Base-by-base conservation (phyloP, 2,113 vertebrate species). In the Misgurnus anguillicaudatus region DNA sequence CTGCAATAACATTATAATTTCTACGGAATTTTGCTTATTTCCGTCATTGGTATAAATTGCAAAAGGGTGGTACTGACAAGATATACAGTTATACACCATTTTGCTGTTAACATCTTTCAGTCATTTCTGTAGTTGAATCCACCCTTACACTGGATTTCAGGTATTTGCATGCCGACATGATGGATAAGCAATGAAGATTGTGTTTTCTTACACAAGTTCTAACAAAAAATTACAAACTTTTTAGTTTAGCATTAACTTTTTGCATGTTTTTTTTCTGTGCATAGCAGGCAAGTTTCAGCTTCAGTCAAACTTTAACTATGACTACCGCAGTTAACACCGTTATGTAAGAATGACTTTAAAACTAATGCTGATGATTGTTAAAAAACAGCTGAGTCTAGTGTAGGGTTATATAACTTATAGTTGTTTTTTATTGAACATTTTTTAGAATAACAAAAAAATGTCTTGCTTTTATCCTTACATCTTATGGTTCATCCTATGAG, bases 251-350 rank as follows among this genome's bases (percentile, higher is more conserved):
- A 51, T 51, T 51, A 51, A 51, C 48, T n/a, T n/a, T n/a, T n/a
- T n/a, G n/a, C n/a, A n/a, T n/a, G 5, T 51, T 51, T 51, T 41
- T 3, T 57, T 53, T 31, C 31, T 70, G 16, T 38, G 24, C 19
- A 11, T 13, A n/a, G 4, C 10, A 3, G 19, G 19, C 11, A 4
- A 16, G 53, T 73, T n/a, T 80, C 62, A 80, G 57, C 61, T 38
- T 2, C 36, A 61, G 67, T 67, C 14, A 83, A 60, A 24, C 38
- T 45, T 80, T 83, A 79, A 75, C 70, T 61, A 45, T 39, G 47
- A 21, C 24, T 31, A 31, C 24, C 24, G 24, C 24, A 47, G 21
- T 41, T 19, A 55, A 17, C 13, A 72, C 4, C 6, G 3, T 69
- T 68, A 9, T 38, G 16, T 38, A 75, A 70, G 6, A 16, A 16